A percentile compares a stretch with the other conserved stretches of the same genome.
Evolutionary conservation across 2,113 vertebrate genomes (phyloP).

Genomic region (Percopsis transmontana): DNA sequence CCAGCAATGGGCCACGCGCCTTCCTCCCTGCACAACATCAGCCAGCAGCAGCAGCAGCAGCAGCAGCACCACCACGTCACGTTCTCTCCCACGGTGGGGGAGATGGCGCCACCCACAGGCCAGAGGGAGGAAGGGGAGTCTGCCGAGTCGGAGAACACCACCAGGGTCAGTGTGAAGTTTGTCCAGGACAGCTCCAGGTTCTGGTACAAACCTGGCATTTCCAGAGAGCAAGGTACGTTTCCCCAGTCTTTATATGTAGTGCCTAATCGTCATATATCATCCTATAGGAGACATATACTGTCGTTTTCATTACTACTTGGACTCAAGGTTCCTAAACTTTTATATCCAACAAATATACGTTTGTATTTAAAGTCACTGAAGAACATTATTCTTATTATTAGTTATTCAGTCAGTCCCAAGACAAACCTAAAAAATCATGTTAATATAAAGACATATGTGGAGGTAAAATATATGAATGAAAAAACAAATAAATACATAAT

Average conservation of each 20-base stretch:
- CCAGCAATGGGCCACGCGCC: slow-evolving; percentile 48
- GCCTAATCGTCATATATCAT: no score
- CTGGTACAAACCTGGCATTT: slow-evolving; percentile 92
- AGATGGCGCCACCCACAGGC: slow-evolving; percentile 57
- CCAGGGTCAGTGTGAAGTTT: slow-evolving; percentile 82
- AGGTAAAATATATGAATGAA: no score
- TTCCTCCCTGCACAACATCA: background rate
- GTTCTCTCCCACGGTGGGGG: slow-evolving; percentile 82
- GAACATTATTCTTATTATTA: background rate
- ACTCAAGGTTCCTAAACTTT: no score
- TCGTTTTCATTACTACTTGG: no score
- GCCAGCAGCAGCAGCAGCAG: slow-evolving; percentile 51
- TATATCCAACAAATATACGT: no score
- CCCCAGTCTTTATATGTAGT: background rate
- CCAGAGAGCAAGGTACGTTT: slow-evolving; percentile 88
- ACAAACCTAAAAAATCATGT: no score
- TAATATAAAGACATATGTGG: no score
- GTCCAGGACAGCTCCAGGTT: slow-evolving; percentile 92
- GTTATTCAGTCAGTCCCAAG: background rate
- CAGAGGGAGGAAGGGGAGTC: slow-evolving; percentile 41
- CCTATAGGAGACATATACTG: no score
- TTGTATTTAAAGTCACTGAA: no score
- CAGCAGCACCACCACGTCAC: slow-evolving; percentile 82
- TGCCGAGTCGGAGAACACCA: slow-evolving; percentile 48
- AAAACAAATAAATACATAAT: no score